A percentile compares a stretch with the other conserved stretches of the same genome.
Conservation (phyloP, 2,797 vertebrate genomes). For the Chromobotia macracanthus region DNA sequence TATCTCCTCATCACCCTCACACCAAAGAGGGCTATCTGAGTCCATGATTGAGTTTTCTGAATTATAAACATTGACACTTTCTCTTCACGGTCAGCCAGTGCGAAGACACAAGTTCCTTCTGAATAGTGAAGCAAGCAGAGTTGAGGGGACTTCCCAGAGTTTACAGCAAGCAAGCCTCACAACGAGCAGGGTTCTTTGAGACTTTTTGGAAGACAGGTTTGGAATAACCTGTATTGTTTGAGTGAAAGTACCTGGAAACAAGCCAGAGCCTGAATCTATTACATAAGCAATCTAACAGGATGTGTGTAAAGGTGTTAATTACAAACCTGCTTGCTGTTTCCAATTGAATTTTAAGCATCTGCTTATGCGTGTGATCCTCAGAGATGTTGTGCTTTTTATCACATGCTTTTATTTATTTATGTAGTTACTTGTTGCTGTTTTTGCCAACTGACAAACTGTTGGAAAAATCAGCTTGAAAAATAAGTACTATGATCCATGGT, state of each 20-base stretch:
- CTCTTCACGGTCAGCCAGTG: conserved; percentile 61
- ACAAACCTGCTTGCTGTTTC: conserved; percentile 25
- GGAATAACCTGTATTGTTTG: conserved; percentile 65
- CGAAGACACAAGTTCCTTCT: conserved; percentile 52
- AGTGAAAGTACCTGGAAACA: conserved; percentile 72
- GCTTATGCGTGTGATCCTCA: neutral
- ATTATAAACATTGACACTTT: conserved; percentile 21
- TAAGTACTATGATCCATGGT: too few relatives aligned
- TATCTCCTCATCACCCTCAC: conserved; percentile 62
- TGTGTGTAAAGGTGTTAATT: conserved; percentile 46
- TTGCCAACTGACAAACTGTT: too few relatives aligned
- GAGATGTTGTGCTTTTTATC: too few relatives aligned
- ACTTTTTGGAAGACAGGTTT: conserved; percentile 38
- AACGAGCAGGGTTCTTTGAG: conserved; percentile 52
- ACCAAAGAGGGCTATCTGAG: conserved; percentile 49
- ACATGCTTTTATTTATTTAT: too few relatives aligned
- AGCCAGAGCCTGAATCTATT: conserved; percentile 56
- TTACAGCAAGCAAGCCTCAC: conserved; percentile 62
- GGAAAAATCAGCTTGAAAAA: too few relatives aligned
- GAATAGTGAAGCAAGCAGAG: conserved; percentile 64
- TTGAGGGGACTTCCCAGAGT: conserved; percentile 82
- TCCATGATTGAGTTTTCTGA: conserved; percentile 15
- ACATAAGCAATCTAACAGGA: conserved; percentile 48
- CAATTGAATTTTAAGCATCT: conserved; percentile 23
- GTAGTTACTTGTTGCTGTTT: too few relatives aligned